Conservation (phyloP, 2,797 vertebrate species). For the Parauchenoglanis punctatus region DNA sequence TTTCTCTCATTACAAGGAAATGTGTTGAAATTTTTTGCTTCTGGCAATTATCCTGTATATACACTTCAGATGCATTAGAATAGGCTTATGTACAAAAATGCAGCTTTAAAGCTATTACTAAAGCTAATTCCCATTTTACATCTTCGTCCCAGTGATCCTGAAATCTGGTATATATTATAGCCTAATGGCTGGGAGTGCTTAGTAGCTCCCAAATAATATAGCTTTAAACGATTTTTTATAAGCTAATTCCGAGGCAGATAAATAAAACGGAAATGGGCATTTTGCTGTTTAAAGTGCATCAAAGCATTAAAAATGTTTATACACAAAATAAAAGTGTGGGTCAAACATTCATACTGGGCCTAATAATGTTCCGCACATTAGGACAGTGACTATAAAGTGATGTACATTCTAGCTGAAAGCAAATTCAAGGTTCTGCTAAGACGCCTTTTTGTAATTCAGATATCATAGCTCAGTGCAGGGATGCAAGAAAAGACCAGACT, state of each 20-base stretch:
- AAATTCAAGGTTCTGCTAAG: slow-evolving; percentile 6
- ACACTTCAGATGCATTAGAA: neutral
- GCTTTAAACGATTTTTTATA: slow-evolving; percentile 4
- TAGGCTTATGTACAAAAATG: neutral
- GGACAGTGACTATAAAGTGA: neutral
- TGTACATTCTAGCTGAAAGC: slow-evolving; percentile 12
- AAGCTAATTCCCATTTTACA: neutral
- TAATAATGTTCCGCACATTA: neutral
- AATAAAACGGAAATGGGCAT: neutral
- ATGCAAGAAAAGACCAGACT: slow-evolving; percentile 28
- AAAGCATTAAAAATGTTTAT: slow-evolving; percentile 9
- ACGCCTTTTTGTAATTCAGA: slow-evolving; percentile 9
- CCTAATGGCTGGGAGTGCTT: neutral
- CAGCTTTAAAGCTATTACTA: neutral
- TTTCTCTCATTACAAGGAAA: neutral
- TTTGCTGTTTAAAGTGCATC: neutral
- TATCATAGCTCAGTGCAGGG: slow-evolving; percentile 37
- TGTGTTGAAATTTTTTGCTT: neutral
- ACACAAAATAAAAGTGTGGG: neutral
- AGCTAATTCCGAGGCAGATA: neutral
- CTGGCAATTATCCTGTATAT: neutral
- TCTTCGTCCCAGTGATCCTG: neutral
- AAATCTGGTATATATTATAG: neutral
- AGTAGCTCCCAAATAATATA: neutral
- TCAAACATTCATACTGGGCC: neutral